Base-by-base conservation (phyloP, 2,797 vertebrate species). In the Nannoperca obscura region DNA sequence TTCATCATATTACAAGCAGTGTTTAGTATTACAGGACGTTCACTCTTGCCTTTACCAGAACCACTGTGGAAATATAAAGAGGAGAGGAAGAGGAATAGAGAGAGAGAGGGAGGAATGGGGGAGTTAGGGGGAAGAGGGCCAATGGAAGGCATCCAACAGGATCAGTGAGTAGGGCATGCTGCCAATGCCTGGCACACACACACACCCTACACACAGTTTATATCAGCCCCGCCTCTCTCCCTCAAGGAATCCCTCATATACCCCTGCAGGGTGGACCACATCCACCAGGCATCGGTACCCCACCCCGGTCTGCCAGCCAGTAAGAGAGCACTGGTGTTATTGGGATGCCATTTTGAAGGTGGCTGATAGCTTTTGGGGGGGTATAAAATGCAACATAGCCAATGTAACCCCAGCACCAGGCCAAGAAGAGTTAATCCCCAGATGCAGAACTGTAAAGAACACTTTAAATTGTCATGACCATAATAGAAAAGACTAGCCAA, bases 81-180 rank as follows among this genome's bases (percentile, higher is more conserved):
- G 66, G 36, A 78, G 67, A 64, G 47, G 42, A 42, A 65, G 69
- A 73, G 81, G 58, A 61, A 67, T 55, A 78, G 79, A 60, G 70
- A 70, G 70, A 82, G 68, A 71, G 70, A 81, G 82, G 65, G 71
- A 82, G 87, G 80, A 82, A 80, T 81, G 74, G 87, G 76, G 81
- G 88, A 84, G 85, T 88, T 73, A 34, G 76, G 84, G 74, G 89
- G 84, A 89, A 82, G 89, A 85, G 81, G 83, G 85, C 89, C 91
- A 93, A 92, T 93, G 91, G 93, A 93, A 91, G 90, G 86, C 91
- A 89, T 91, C 92, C 92, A 93, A 85, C 79, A 90, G 93, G 90
- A 94, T 93, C 91, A 93, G 92, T 91, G 91, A 88, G 90, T 90
- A 84, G 90, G 93, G 94, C 93, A 87, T 63, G 72, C 80, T 91